Evolutionary conservation across 2,113 vertebrate genomes (phyloP).

Genomic region (Ascaphus truei): DNA sequence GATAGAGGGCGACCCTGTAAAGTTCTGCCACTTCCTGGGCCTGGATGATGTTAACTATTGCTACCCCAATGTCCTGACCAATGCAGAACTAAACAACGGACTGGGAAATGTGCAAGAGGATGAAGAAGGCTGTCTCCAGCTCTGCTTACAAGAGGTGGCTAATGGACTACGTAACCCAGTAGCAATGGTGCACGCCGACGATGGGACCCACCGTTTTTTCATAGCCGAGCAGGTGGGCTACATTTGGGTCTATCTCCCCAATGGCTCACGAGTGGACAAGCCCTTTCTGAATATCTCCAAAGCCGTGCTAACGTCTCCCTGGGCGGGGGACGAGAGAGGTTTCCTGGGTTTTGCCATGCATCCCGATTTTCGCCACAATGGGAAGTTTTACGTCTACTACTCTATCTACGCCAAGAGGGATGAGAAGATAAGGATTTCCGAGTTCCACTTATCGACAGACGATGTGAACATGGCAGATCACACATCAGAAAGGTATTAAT

Average conservation of each 20-base stretch:
- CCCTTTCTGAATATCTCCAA: constrained; percentile 74
- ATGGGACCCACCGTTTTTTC: constrained; percentile 73
- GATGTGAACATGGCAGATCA: constrained; percentile 70
- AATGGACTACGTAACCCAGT: constrained; percentile 75
- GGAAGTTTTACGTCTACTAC: constrained; percentile 74
- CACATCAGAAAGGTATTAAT: constrained; percentile 65
- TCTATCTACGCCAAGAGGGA: constrained; percentile 65
- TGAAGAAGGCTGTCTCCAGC: constrained; percentile 65
- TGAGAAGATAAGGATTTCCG: constrained; percentile 71
- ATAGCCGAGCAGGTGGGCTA: constrained; percentile 75
- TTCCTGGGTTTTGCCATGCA: constrained; percentile 74
- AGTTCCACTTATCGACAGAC: constrained; percentile 61
- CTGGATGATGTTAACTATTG: constrained; percentile 73
- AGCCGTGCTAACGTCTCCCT: constrained; percentile 69
- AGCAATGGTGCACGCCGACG: constrained; percentile 71
- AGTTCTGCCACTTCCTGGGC: constrained; percentile 65
- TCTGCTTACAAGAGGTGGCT: constrained; percentile 70
- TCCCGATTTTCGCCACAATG: constrained; percentile 57
- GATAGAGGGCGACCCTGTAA: constrained; percentile 58
- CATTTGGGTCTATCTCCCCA: constrained; percentile 70
- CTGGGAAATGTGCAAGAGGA: constrained; percentile 61
- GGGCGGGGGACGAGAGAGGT: constrained; percentile 72
- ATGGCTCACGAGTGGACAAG: constrained; percentile 66
- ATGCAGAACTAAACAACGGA: constrained; percentile 61
- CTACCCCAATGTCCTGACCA: constrained; percentile 66